These are phyloP conservation scores for Atethmia centrago DNA, from an alignment of 2,888 invertebrate species.

Conservation along the genomic window DNA sequence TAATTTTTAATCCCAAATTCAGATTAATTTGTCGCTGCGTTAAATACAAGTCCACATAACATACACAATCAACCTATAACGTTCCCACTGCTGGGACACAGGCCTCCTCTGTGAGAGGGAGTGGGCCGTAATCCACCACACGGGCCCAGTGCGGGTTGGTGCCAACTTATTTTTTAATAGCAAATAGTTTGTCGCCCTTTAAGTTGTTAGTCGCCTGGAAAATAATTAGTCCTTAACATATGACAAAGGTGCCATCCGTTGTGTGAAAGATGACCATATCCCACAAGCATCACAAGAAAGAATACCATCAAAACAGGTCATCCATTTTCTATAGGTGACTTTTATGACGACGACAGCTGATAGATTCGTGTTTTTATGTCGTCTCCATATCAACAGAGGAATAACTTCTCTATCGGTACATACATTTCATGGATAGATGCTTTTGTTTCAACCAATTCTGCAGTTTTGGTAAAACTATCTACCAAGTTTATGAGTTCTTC, in stretches of 20 bases:
- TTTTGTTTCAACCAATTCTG: conserved; percentile 31
- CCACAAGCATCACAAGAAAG: conserved; percentile 5
- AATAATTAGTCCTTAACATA: too few relatives aligned
- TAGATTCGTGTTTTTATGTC: conserved; percentile 53
- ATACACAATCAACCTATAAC: too few relatives aligned
- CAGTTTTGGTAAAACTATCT: conserved; percentile 39
- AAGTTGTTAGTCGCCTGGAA: too few relatives aligned
- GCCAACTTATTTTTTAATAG: too few relatives aligned
- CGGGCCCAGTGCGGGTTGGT: too few relatives aligned
- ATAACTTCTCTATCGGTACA: conserved; percentile 41
- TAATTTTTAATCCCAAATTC: too few relatives aligned
- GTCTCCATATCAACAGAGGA: conserved; percentile 33
- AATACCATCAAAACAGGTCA: conserved; percentile 32
- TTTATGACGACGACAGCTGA: conserved; percentile 50
- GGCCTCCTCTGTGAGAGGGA: too few relatives aligned
- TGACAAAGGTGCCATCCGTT: background rate
- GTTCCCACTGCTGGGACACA: too few relatives aligned
- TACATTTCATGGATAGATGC: conserved; percentile 51
- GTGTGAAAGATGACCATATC: background rate
- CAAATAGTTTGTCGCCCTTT: too few relatives aligned
- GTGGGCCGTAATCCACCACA: too few relatives aligned
- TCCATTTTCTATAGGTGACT: conserved; percentile 40
- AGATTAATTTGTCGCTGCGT: too few relatives aligned
- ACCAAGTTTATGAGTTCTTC: conserved; percentile 9
- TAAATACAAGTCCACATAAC: too few relatives aligned